Evolutionary conservation across 1,140 invertebrate genomes (phyloP), one percentile per base, ranked within the genome.

Genomic region (Venturia canescens): DNA sequence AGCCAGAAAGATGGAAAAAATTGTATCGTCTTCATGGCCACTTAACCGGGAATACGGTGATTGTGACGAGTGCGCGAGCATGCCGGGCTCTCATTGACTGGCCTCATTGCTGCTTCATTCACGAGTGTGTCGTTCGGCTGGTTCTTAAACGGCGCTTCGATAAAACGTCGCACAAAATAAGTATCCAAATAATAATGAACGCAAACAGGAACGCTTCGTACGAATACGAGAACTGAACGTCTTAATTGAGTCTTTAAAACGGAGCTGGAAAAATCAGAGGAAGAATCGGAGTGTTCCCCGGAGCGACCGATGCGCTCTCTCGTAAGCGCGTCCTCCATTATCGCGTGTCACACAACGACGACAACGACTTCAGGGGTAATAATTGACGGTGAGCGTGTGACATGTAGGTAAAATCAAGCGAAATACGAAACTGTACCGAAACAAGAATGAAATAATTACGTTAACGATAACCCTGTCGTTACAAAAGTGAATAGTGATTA

Each of bases 11-110:
- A 57, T 78, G 76, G 78, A 79, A 77, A 77, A 80, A 74, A 70
- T 66, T 57, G 82, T 83, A 13, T 29, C 74, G 81, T 82, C 81
- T 53, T 53, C 11, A 74, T 77, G 78, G 79, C 82, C 74, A 80
- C 53, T 50, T n/a, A 34, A 76, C 9, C 81, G 63, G 71, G 63
- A 53, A 53, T 78, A 83, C 57, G 63, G 21, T 26, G 29, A 53
- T 48, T 18, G 74, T 63, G 27, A 66, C 11, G 78, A 76, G 74
- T 78, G 72, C 78, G 77, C 71, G 76, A 74, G 67, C 77, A 31
- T 79, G 60, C 66, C 67, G 66, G 74, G 82, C 57, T 80, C 67
- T 78, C 78, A 83, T 66, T 83, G 79, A 83, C 27, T 34, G 66
- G 34, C 34, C 48, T 3, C n/a, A 1, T 50, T 50, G n/a, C 29